These are phyloP conservation scores for Setophaga coronata DNA, from an alignment of 2,113 vertebrate species.

Conservation along the genomic window DNA sequence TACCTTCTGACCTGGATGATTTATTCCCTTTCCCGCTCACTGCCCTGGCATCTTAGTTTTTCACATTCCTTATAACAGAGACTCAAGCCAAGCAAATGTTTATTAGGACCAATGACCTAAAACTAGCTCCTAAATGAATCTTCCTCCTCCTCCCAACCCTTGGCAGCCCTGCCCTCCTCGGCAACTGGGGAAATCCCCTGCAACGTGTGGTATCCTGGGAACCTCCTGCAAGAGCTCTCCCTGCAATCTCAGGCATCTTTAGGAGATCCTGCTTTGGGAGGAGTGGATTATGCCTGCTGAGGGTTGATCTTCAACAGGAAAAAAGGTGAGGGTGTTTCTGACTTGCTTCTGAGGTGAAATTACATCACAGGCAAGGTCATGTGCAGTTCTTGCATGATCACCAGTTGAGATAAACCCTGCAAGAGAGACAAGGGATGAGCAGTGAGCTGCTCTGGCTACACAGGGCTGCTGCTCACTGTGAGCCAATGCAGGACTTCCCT, in stretches of 20 bases:
- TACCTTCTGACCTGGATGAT: not conserved
- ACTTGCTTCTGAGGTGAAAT: not conserved
- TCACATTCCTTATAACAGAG: not conserved
- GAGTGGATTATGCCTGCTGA: not conserved
- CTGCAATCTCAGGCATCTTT: not conserved
- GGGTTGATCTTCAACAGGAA: not conserved
- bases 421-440: not conserved
- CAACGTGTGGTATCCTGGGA: slow-evolving; percentile 2
- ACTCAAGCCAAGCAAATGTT: not conserved
- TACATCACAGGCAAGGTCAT: not conserved
- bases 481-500: not conserved
- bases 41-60: not conserved
- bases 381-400: not conserved
- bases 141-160: not conserved
- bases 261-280: not conserved
- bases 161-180: not conserved
- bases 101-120: not conserved
- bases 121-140: not conserved
- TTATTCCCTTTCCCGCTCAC: not conserved
- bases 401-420: not conserved
- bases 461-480: not conserved
- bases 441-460: not conserved
- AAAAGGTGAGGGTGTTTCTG: not conserved
- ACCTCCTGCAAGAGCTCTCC: not conserved
- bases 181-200: slow-evolving; percentile 26